These are phyloP conservation scores for Tapera naevia DNA, from an alignment of 2,797 vertebrate genomes.

Conservation along the genomic window DNA sequence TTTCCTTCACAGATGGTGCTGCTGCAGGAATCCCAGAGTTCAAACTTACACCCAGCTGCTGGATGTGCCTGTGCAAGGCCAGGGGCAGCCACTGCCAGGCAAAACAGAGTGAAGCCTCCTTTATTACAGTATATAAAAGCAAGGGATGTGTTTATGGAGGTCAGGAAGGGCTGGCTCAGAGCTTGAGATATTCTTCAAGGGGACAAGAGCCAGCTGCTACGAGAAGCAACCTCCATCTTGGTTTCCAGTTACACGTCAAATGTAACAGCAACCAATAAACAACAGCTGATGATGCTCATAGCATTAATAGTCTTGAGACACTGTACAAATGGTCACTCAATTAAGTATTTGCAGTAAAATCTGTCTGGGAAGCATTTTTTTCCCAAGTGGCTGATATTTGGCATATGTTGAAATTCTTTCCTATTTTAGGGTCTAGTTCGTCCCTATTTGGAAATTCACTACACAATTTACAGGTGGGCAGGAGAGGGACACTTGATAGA, in stretches of 20 bases:
- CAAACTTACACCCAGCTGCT: slow-evolving; percentile 53
- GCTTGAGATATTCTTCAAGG: slow-evolving; percentile 52
- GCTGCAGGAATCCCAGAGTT: background rate
- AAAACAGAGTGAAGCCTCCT: slow-evolving; percentile 28
- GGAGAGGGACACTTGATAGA: background rate
- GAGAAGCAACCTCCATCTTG: slow-evolving; percentile 10
- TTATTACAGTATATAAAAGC: slow-evolving; percentile 25
- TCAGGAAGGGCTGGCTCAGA: slow-evolving; percentile 24
- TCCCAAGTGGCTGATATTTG: background rate
- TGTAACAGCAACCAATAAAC: slow-evolving; percentile 13
- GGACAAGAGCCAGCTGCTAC: slow-evolving; percentile 48
- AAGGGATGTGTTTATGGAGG: slow-evolving; percentile 49
- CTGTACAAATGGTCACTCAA: background rate
- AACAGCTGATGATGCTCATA: slow-evolving; percentile 35
- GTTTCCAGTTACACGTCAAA: slow-evolving; percentile 27
- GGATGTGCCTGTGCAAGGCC: slow-evolving; percentile 23
- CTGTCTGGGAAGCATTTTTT: slow-evolving; percentile 2
- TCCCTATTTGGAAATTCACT: background rate
- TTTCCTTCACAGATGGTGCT: slow-evolving; percentile 28
- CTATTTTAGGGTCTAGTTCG: background rate
- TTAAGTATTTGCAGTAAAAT: slow-evolving; percentile 26
- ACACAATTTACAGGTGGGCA: background rate
- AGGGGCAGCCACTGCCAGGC: background rate
- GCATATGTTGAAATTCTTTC: background rate
- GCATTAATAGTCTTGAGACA: background rate